A percentile compares a stretch with the other conserved stretches of the same genome.
phyloP scores from a whole-genome alignment of 2,888 invertebrate genomes.

The Scaeva pyrastri region DNA sequence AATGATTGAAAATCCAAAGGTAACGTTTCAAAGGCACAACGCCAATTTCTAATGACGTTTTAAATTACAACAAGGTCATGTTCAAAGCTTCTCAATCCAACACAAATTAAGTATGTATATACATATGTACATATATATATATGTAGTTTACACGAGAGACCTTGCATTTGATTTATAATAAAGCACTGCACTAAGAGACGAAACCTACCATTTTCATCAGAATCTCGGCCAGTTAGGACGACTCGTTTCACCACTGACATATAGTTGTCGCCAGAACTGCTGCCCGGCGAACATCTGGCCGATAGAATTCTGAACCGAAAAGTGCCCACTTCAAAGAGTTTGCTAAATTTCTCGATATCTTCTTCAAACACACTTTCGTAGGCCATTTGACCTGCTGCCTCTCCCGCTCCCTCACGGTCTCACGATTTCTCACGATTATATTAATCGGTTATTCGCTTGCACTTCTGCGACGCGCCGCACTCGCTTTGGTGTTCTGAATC shows the following conservation, averaged over 20 bases:
- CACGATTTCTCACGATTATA: neutral
- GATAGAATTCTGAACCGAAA: conserved; percentile 78
- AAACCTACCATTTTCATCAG: conserved; percentile 76
- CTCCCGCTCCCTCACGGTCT: too few species aligned
- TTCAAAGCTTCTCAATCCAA: conserved; percentile 49
- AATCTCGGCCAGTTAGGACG: conserved; percentile 77
- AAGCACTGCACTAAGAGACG: neutral
- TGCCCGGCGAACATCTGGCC: conserved; percentile 80
- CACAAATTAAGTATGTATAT: neutral
- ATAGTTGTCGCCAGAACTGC: conserved; percentile 83
- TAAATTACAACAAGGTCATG: conserved; percentile 52
- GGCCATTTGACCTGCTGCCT: conserved; percentile 65
- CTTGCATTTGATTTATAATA: conserved; percentile 21
- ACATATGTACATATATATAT: too few species aligned
- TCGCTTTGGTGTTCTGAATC: conserved; percentile 20
- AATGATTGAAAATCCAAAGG: conserved; percentile 20
- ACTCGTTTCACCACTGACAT: conserved; percentile 83
- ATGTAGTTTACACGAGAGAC: neutral
- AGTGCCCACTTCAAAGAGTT: conserved; percentile 77
- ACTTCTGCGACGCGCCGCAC: neutral
- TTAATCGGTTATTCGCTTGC: conserved; percentile 19
- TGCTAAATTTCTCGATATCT: conserved; percentile 79
- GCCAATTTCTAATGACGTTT: too few species aligned
- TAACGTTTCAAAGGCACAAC: conserved; percentile 48
- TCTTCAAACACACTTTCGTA: conserved; percentile 78